These are phyloP conservation scores for Ophion ellenae DNA, from an alignment of 2,888 invertebrate species.

Conservation along the genomic window DNA sequence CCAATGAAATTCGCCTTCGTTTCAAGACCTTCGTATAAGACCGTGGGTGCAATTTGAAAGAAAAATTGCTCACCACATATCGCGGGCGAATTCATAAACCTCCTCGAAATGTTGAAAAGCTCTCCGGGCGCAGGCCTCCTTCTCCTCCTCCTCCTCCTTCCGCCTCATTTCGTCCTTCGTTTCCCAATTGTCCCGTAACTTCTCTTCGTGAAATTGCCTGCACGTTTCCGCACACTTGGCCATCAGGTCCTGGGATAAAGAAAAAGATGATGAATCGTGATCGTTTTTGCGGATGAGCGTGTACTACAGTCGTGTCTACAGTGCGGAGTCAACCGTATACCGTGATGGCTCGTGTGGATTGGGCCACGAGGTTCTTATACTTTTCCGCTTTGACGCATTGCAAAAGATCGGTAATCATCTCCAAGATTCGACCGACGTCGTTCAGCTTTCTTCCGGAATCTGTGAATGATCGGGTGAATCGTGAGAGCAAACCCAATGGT, in stretches of 20 bases:
- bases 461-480: slow-evolving; percentile 46
- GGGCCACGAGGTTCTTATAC: slow-evolving; percentile 70
- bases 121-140: slow-evolving; percentile 71
- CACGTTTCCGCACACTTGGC: slow-evolving; percentile 69
- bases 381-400: slow-evolving; percentile 74
- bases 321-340: slow-evolving; percentile 15
- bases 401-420: slow-evolving; percentile 74
- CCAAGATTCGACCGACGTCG: slow-evolving; percentile 73
- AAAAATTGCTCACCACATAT: slow-evolving; percentile 73
- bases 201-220: slow-evolving; percentile 64
- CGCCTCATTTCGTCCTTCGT: slow-evolving; percentile 63
- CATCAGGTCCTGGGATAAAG: slow-evolving; percentile 70
- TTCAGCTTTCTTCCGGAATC: slow-evolving; percentile 72
- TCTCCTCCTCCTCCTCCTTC: slow-evolving; percentile 68
- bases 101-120: slow-evolving; percentile 77
- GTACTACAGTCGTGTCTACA: background rate
- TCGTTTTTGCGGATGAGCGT: background rate
- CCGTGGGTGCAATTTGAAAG: background rate
- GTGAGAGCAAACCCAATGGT: no score
- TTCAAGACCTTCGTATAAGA: no score
- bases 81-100: slow-evolving; percentile 76
- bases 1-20: no score
- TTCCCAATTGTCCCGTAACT: slow-evolving; percentile 71
- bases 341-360: slow-evolving; percentile 67
- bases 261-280: background rate